Evolutionary conservation across 35 echinoderm and acorn worm species (phyloP).

Genomic region (Apostichopus parvimensis): DNA sequence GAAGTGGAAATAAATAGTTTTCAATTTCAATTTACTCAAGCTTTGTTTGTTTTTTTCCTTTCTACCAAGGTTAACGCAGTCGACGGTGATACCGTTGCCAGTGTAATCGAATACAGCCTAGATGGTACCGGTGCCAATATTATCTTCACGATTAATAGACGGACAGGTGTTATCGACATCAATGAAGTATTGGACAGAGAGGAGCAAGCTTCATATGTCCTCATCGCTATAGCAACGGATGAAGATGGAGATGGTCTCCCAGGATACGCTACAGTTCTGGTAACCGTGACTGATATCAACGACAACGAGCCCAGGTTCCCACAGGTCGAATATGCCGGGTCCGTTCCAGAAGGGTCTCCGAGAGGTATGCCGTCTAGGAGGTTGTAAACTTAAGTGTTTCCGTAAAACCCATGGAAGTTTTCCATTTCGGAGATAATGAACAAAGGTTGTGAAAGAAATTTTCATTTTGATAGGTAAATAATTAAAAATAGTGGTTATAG

Average conservation of each 20-base stretch:
- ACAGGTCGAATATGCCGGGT: slow-evolving; percentile 65
- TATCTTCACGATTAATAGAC: slow-evolving; percentile 61
- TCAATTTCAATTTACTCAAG: neutral
- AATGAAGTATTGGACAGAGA: slow-evolving; percentile 67
- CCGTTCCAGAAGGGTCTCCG: slow-evolving; percentile 57
- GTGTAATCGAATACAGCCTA: slow-evolving; percentile 55
- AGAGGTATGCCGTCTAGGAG: slow-evolving; percentile 35
- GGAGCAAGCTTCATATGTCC: slow-evolving; percentile 44
- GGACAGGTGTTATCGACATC: slow-evolving; percentile 62
- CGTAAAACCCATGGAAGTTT: too few species aligned
- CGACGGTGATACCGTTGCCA: slow-evolving; percentile 63
- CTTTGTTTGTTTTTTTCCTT: neutral
- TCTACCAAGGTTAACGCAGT: slow-evolving; percentile 57
- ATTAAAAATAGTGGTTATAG: too few species aligned
- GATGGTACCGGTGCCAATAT: slow-evolving; percentile 56
- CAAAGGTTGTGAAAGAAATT: too few species aligned
- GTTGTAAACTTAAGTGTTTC: too few species aligned
- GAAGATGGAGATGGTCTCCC: slow-evolving; percentile 10
- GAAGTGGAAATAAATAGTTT: too few species aligned
- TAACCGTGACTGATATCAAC: slow-evolving; percentile 65
- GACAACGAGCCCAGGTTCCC: slow-evolving; percentile 74
- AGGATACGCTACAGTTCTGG: neutral
- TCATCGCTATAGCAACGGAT: slow-evolving; percentile 72
- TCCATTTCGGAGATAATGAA: too few species aligned
- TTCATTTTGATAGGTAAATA: too few species aligned